These are phyloP conservation scores for Antennarius striatus DNA, from an alignment of 2,113 vertebrate species.

Conservation along the genomic window DNA sequence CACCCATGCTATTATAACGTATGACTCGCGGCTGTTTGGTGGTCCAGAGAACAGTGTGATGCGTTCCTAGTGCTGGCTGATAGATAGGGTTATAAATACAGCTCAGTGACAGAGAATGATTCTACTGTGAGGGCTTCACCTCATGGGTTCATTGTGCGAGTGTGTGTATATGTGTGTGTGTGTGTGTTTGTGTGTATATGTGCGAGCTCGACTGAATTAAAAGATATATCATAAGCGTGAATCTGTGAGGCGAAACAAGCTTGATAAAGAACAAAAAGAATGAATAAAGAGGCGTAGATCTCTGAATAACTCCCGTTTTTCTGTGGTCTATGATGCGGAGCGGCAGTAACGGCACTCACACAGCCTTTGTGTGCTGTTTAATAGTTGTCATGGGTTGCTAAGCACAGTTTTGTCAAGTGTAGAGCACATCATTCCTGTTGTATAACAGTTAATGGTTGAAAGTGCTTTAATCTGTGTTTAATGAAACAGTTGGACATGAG, in stretches of 20 bases:
- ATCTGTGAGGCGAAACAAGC: conserved; percentile 28
- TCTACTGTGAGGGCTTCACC: conserved; percentile 59
- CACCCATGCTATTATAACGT: conserved; percentile 47
- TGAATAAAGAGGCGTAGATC: conserved; percentile 6
- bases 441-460: neutral
- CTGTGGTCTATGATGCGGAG: conserved; percentile 2
- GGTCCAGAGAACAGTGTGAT: conserved; percentile 67
- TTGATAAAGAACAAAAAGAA: conserved; percentile 13
- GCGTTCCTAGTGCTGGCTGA: conserved; percentile 56
- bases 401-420: conserved; percentile 12
- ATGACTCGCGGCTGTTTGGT: conserved; percentile 67
- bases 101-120: conserved; percentile 66
- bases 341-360: conserved; percentile 11
- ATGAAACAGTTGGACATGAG: neutral
- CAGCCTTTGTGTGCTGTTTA: conserved; percentile 16
- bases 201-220: conserved; percentile 10
- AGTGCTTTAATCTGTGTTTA: neutral
- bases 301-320: conserved; percentile 5
- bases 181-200: conserved; percentile 9
- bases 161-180: conserved; percentile 19
- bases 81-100: conserved; percentile 73
- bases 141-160: conserved; percentile 40
- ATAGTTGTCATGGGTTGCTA: conserved; percentile 21
- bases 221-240: conserved; percentile 23
- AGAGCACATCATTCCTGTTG: neutral